Evolutionary conservation across 1,140 invertebrate species (phyloP).

Genomic region (Pachypeltis micranthus): DNA sequence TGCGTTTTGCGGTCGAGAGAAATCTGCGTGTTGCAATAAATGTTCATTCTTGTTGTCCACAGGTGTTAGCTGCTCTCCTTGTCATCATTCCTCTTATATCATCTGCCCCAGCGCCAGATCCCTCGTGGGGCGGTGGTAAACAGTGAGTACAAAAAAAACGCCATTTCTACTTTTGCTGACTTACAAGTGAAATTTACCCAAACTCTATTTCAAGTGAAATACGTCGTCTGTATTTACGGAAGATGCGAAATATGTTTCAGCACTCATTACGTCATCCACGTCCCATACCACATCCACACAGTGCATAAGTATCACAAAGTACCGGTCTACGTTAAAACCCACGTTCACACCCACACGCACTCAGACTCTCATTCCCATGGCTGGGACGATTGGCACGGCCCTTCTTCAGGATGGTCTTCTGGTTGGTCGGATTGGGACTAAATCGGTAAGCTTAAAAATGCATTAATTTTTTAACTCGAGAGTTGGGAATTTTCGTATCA

Average conservation of each 20-base stretch:
- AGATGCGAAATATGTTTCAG: slow-evolving; percentile 7
- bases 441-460: not conserved
- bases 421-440: slow-evolving; percentile 6
- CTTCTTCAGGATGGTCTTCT: not conserved
- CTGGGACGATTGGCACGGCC: not conserved
- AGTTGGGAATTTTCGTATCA: no score
- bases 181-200: not conserved
- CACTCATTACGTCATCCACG: slow-evolving; percentile 17
- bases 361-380: not conserved
- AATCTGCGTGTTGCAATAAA: no score
- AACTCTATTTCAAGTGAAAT: not conserved
- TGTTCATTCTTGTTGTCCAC: not conserved
- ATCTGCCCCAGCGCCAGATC: not conserved
- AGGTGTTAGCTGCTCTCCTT: not conserved
- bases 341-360: slow-evolving; percentile 15
- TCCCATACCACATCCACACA: slow-evolving; percentile 16
- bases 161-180: not conserved
- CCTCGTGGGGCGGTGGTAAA: not conserved
- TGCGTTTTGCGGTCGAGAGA: no score
- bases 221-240: not conserved
- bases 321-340: slow-evolving; percentile 17
- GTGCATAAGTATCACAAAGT: slow-evolving; percentile 20
- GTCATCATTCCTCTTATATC: not conserved
- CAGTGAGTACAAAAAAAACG: not conserved
- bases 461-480: not conserved